These are phyloP conservation scores for Paramacrobiotus metropolitanus DNA, from an alignment of 1,140 invertebrate species.

Conservation along the genomic window DNA sequence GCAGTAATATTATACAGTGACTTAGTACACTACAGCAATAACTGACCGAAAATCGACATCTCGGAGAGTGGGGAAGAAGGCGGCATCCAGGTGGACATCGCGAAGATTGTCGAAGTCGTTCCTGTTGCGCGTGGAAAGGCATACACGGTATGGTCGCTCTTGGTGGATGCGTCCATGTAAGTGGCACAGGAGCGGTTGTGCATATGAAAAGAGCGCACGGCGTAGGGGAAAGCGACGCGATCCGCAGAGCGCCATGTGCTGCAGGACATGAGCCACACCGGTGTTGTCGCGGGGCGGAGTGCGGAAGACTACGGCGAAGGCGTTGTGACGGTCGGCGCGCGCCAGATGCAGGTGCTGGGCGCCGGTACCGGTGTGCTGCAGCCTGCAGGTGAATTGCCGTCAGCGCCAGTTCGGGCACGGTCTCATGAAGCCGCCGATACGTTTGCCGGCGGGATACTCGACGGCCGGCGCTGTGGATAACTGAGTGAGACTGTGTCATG, in stretches of 20 bases:
- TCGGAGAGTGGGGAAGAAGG: slow-evolving; percentile 53
- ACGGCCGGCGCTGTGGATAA: too few relatives aligned
- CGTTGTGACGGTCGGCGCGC: slow-evolving; percentile 66
- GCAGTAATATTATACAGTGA: too few relatives aligned
- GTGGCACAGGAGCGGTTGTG: slow-evolving; percentile 65
- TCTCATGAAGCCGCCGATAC: slow-evolving; percentile 18
- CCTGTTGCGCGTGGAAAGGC: slow-evolving; percentile 70
- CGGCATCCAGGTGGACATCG: slow-evolving; percentile 62
- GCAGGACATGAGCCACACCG: slow-evolving; percentile 74
- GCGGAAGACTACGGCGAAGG: slow-evolving; percentile 52
- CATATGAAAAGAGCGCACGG: slow-evolving; percentile 95
- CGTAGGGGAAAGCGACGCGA: slow-evolving; percentile 51
- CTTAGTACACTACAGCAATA: too few relatives aligned
- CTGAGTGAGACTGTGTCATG: too few relatives aligned
- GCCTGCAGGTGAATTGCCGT: slow-evolving; percentile 46
- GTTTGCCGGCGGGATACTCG: slow-evolving; percentile 10
- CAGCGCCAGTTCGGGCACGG: slow-evolving; percentile 39
- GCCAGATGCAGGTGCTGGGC: slow-evolving; percentile 69
- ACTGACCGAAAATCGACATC: slow-evolving; percentile 54
- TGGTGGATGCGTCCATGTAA: slow-evolving; percentile 90
- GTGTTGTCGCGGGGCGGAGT: slow-evolving; percentile 70
- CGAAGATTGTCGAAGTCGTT: slow-evolving; percentile 41
- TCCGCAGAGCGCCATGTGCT: slow-evolving; percentile 71
- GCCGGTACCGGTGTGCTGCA: slow-evolving; percentile 54
- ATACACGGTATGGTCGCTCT: slow-evolving; percentile 74